Evolutionary conservation across 2,113 vertebrate species (phyloP), one percentile per base, ranked within the genome.

Genomic region (Turdus rufiventris): DNA sequence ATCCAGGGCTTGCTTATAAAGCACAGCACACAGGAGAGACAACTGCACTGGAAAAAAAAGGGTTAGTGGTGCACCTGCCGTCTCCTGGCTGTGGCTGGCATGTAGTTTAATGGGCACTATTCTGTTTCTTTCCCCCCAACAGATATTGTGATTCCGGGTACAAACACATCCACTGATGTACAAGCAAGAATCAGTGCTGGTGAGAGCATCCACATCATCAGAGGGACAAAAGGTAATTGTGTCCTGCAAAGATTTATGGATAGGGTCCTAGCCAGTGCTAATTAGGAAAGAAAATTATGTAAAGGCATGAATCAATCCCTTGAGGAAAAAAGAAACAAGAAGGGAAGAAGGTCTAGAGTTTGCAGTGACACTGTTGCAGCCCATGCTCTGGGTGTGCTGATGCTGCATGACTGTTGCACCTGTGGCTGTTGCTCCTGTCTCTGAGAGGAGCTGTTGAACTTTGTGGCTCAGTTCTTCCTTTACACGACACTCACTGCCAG

Each of bases 131-230:
- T 89, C 34, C 11, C 68, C 85, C 72, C 80, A 42, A 68, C 96
- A 99, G 99, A 99, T 98, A 99, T 99, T 82, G 98, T 99, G 81
- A 99, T 99, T 97, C 99, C 99, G n/a, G 99, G 99, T 97, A 98
- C 99, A 63, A 99, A 99, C 94, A 99, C 99, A 91, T 98, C 98
- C 76, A 99, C 99, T 31, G 99, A 99, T 72, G 99, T 99, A 47
- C 99, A 99, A 97, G 99, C 99, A 66, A 98, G 99, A 87, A 99
- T 99, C 85, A 98, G 98, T 78, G 99, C 99, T 86, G 99, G 99
- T 1, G 99, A 99, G 97, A 99, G 99, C 94, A 99, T 99, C 95
- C 99, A 99, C 72, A 98, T 99, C 68, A 99, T 99, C 93, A 98
- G 98, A 93, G 99, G 99, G 91, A 99, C 99, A 5, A 99, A 99